phyloP scores from a whole-genome alignment of 2,113 vertebrate genomes.

The Trogon melanurus region DNA sequence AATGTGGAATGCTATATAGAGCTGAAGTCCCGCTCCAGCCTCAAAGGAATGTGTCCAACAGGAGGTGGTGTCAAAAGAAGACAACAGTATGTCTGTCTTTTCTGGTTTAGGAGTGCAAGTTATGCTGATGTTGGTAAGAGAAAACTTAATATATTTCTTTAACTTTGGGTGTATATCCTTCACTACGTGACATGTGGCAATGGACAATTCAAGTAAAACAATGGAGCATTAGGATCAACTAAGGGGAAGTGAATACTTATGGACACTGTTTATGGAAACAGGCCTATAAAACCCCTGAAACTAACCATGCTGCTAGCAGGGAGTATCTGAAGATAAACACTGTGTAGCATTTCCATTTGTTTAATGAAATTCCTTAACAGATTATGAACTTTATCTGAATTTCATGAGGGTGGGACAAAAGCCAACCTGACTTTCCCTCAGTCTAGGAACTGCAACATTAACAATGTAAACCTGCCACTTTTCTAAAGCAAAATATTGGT shows the following conservation, averaged over 20 bases:
- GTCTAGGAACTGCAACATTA: not conserved
- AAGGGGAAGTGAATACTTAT: not conserved
- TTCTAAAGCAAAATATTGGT: not conserved
- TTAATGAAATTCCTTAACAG: not conserved
- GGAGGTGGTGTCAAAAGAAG: not conserved
- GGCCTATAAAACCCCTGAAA: not conserved
- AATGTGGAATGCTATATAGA: not conserved
- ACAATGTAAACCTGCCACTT: not conserved
- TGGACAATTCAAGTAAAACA: not conserved
- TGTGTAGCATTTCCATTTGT: not conserved
- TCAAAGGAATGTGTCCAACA: not conserved
- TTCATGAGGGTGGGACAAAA: not conserved
- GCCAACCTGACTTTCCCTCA: not conserved
- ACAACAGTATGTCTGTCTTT: not conserved
- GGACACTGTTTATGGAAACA: not conserved
- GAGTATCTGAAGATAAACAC: not conserved
- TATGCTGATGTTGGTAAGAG: not conserved
- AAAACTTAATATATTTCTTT: not conserved
- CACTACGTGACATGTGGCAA: not conserved
- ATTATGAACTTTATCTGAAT: not conserved
- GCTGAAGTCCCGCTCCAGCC: not conserved
- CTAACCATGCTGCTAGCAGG: not conserved
- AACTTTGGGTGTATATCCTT: not conserved
- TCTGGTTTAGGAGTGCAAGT: not conserved
- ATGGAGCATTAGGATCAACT: not conserved